A percentile compares a stretch with the other conserved stretches of the same genome.
Evolutionary conservation across 2,888 invertebrate genomes (phyloP).

Genomic region (Andrena praecox): DNA sequence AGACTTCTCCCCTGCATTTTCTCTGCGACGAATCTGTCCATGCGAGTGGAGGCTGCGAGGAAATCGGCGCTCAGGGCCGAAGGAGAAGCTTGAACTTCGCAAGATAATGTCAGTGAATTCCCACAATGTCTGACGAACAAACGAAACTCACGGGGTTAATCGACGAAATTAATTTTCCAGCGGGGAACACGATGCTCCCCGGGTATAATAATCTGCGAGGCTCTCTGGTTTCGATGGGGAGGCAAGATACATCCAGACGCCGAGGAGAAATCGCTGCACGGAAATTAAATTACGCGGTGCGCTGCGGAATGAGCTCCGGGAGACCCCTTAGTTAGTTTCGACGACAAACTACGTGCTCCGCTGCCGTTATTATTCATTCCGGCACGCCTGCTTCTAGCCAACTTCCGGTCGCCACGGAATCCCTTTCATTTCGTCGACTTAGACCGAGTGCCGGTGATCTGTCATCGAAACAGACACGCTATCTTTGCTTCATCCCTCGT

Average conservation of each 20-base stretch:
- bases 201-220: slow-evolving; percentile 29
- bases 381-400: not conserved
- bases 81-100: not conserved
- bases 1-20: not conserved
- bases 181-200: not conserved
- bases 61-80: too few species aligned
- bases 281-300: slow-evolving; percentile 72
- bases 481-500: not conserved
- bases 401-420: slow-evolving; percentile 28
- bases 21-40: too few species aligned
- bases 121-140: not conserved
- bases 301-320: slow-evolving; percentile 67
- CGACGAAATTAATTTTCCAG: slow-evolving; percentile 42
- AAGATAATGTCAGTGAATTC: not conserved
- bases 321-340: slow-evolving; percentile 56
- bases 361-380: slow-evolving; percentile 56
- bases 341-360: slow-evolving; percentile 46
- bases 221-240: slow-evolving; percentile 4
- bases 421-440: slow-evolving; percentile 27
- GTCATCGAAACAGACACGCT: not conserved
- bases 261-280: slow-evolving; percentile 62
- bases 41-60: too few species aligned
- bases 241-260: not conserved
- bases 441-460: slow-evolving; percentile 15
- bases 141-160: not conserved